A percentile compares a stretch with the other conserved stretches of the same genome.
Evolutionary conservation across 2,113 vertebrate species (phyloP).

Genomic region (Gavialis gangeticus): DNA sequence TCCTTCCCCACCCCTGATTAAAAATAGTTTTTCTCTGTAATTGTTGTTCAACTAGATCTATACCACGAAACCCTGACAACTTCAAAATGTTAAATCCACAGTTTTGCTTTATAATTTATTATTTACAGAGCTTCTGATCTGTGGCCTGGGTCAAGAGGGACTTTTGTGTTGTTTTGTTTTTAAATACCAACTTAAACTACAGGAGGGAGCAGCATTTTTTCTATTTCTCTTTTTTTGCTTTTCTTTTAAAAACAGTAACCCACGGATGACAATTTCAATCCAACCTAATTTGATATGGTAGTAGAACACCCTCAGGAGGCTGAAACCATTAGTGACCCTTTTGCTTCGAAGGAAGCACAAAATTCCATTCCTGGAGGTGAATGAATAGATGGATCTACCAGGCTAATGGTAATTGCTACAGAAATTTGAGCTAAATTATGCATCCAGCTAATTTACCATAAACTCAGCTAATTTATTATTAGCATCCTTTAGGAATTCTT

Average conservation of each 20-base stretch:
- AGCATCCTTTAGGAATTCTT: background rate
- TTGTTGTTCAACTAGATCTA: background rate
- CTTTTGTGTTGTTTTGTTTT: background rate
- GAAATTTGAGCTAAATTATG: background rate
- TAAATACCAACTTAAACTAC: background rate
- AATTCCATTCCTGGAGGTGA: background rate
- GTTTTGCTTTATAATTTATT: slow-evolving; percentile 1
- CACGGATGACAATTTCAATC: background rate
- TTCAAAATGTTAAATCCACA: background rate
- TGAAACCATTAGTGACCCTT: background rate
- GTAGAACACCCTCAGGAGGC: background rate
- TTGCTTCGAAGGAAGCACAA: background rate
- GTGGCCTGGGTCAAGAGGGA: background rate
- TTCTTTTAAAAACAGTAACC: background rate
- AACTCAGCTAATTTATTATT: slow-evolving; percentile 33
- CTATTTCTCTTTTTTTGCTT: background rate
- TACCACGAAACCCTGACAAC: background rate
- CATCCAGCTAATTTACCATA: background rate
- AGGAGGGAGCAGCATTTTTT: background rate
- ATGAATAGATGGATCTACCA: background rate
- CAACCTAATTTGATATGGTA: background rate
- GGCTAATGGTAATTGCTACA: background rate
- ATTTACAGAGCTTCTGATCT: background rate
- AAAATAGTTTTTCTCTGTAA: background rate
- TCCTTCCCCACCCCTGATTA: background rate